These are phyloP conservation scores for Philopedon plagiatum DNA, from an alignment of 2,888 invertebrate species.

Conservation along the genomic window DNA sequence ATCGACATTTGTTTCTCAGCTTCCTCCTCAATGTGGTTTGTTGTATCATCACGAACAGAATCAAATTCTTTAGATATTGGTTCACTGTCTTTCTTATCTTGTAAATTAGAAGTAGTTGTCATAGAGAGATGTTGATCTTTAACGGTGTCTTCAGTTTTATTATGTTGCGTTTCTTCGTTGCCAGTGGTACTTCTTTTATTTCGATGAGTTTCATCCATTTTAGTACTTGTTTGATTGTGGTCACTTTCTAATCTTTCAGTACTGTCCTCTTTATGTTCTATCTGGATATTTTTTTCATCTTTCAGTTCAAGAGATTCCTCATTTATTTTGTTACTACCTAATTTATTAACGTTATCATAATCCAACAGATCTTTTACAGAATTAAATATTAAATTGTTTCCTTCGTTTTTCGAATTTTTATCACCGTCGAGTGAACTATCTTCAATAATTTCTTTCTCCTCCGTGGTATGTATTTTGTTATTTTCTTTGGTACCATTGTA, in stretches of 20 bases:
- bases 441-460: not conserved
- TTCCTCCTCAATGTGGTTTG: not conserved
- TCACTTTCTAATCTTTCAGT: no score
- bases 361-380: slow-evolving; percentile 42
- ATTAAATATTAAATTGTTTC: slow-evolving; percentile 9
- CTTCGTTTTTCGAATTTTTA: not conserved
- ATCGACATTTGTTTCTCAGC: not conserved
- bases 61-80: no score
- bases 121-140: no score
- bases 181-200: no score
- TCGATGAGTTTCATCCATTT: not conserved
- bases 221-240: no score
- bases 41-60: no score
- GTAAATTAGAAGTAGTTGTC: no score
- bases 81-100: not conserved
- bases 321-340: not conserved
- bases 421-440: not conserved
- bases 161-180: no score
- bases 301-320: no score
- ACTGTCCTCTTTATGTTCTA: no score
- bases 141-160: no score
- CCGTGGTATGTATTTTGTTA: not conserved
- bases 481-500: not conserved
- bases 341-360: slow-evolving; percentile 9
- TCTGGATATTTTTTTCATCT: no score